These are phyloP conservation scores for Drosophila yakuba DNA, from an alignment of 1,140 invertebrate genomes.

Conservation along the genomic window DNA sequence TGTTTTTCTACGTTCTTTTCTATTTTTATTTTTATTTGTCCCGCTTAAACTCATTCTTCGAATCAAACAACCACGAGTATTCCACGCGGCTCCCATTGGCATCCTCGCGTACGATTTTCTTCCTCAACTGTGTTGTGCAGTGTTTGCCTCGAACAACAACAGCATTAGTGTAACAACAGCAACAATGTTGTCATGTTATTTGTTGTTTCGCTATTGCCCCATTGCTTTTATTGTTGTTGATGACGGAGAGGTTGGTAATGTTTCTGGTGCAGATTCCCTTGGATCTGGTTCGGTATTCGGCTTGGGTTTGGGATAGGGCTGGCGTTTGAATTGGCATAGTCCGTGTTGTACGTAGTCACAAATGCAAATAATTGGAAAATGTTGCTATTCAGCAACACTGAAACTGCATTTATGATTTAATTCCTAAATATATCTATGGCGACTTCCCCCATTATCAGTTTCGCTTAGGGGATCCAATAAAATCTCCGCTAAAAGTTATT, in stretches of 20 bases:
- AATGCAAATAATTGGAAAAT: slow-evolving; percentile 84
- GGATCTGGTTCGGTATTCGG: slow-evolving; percentile 11
- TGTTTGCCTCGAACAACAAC: slow-evolving; percentile 57
- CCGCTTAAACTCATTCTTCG: slow-evolving; percentile 79
- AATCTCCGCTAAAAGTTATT: too few relatives aligned
- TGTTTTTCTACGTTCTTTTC: slow-evolving; percentile 57
- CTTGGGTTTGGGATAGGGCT: not conserved
- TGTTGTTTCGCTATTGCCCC: slow-evolving; percentile 59
- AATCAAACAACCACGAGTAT: slow-evolving; percentile 79
- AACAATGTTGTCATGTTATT: slow-evolving; percentile 51
- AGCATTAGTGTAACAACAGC: slow-evolving; percentile 34
- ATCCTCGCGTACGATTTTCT: slow-evolving; percentile 5
- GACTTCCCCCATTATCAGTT: not conserved
- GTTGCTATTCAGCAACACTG: slow-evolving; percentile 61
- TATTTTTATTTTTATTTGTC: slow-evolving; percentile 75
- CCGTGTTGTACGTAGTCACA: slow-evolving; percentile 63
- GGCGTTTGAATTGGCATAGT: slow-evolving; percentile 7
- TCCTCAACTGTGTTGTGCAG: slow-evolving; percentile 31
- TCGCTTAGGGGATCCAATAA: not conserved
- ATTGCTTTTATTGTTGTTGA: slow-evolving; percentile 76
- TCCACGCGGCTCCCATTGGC: slow-evolving; percentile 36
- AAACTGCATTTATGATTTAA: slow-evolving; percentile 79
- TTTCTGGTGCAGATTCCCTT: slow-evolving; percentile 28
- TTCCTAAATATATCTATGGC: slow-evolving; percentile 60
- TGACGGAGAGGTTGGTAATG: slow-evolving; percentile 49